Percentiles rank a stretch among this genome's conserved stretches.
Evolutionary conservation across 2,888 invertebrate genomes (phyloP).

Genomic region (Callosobruchus maculatus): DNA sequence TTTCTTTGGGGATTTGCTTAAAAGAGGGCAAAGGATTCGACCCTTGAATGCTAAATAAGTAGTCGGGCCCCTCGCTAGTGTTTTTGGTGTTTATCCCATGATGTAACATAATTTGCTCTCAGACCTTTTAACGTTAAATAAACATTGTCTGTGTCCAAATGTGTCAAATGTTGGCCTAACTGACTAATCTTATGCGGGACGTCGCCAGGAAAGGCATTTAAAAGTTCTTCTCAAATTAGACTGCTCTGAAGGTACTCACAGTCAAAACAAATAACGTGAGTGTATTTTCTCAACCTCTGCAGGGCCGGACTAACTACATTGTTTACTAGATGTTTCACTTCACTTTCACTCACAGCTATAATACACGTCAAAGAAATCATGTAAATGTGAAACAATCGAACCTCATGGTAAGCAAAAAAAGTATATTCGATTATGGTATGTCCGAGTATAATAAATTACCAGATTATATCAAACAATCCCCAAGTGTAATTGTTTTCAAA

Average conservation of each 20-base stretch:
- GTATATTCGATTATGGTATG: no score
- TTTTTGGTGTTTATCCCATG: slow-evolving; percentile 15
- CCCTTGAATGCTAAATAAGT: slow-evolving; percentile 12
- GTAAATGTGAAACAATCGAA: no score
- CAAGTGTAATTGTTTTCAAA: no score
- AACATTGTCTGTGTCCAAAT: slow-evolving; percentile 39
- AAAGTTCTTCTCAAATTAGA: slow-evolving; percentile 31
- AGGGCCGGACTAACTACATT: slow-evolving; percentile 20
- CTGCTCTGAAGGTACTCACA: slow-evolving; percentile 33
- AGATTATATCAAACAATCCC: no score
- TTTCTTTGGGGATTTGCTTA: slow-evolving; percentile 20
- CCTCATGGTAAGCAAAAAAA: no score
- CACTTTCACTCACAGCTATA: no score
- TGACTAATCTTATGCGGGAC: slow-evolving; percentile 26
- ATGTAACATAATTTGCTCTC: slow-evolving; percentile 33
- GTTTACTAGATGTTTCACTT: neutral
- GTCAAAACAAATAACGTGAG: slow-evolving; percentile 41
- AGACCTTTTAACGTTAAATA: slow-evolving; percentile 41
- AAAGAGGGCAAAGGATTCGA: slow-evolving; percentile 16
- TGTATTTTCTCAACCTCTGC: slow-evolving; percentile 40
- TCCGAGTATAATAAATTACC: no score
- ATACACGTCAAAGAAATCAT: no score
- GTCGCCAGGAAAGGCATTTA: slow-evolving; percentile 4
- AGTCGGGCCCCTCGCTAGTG: slow-evolving; percentile 8
- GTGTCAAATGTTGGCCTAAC: slow-evolving; percentile 34